Conservation (phyloP, 2,797 vertebrate genomes). For the Catharus ustulatus region DNA sequence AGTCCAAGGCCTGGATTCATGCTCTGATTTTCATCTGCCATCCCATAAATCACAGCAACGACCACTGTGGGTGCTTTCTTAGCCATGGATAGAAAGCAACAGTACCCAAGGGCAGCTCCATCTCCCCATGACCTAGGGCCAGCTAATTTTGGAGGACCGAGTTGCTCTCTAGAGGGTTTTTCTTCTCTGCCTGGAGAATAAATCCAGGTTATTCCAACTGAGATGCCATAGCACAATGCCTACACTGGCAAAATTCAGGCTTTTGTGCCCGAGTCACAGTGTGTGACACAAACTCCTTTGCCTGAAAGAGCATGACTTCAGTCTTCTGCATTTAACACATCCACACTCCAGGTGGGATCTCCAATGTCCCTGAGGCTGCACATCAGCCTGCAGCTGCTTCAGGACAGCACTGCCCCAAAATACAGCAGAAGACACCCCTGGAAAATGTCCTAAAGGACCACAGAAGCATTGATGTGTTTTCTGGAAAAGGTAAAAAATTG, state of each 20-base stretch:
- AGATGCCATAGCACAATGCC: neutral
- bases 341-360: neutral
- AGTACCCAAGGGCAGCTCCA: neutral
- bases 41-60: neutral
- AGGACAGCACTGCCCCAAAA: neutral
- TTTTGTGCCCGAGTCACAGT: neutral
- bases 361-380: rapidly evolving
- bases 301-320: neutral
- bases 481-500: neutral
- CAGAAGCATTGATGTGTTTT: rapidly evolving
- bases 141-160: neutral
- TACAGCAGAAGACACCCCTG: neutral
- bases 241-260: neutral
- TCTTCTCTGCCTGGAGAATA: neutral
- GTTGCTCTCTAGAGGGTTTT: neutral
- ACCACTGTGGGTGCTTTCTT: neutral
- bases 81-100: neutral
- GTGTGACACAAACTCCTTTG: neutral
- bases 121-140: neutral
- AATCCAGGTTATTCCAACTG: neutral
- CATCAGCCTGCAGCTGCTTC: neutral
- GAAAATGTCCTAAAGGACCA: neutral
- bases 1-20: neutral
- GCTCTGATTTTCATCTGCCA: neutral
- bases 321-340: neutral